Evolutionary conservation across 2,888 invertebrate species (phyloP).

Genomic region (Galerucella calmariensis): DNA sequence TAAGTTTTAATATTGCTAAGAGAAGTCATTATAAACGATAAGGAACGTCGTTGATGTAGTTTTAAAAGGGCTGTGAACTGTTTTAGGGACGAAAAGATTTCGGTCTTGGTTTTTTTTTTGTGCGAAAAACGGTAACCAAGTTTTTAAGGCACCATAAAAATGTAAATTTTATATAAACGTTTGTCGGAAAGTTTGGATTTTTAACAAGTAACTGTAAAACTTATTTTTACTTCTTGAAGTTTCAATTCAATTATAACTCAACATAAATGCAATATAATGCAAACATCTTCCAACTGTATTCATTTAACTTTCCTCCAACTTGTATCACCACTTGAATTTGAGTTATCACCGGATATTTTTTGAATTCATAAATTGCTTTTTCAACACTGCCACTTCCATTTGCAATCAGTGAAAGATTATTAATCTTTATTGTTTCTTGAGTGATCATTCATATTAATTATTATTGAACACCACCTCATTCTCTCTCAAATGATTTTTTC

Average conservation of each 20-base stretch:
- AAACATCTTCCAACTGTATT: neutral
- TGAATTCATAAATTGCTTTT: no score
- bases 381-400: no score
- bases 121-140: neutral
- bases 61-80: constrained; percentile 18
- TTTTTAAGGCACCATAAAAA: neutral
- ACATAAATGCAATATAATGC: neutral
- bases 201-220: neutral
- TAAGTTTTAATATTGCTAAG: constrained; percentile 21
- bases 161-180: constrained; percentile 4
- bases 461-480: no score
- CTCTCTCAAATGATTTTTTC: no score
- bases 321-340: neutral
- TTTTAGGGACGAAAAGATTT: constrained; percentile 1
- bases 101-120: neutral
- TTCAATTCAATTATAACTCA: neutral
- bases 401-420: no score
- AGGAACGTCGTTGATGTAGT: constrained; percentile 20
- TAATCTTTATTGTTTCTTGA: no score
- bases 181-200: neutral
- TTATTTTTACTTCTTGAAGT: neutral
- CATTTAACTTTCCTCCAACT: no score
- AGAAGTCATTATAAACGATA: constrained; percentile 24
- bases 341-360: neutral
- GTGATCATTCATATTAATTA: no score